Evolutionary conservation across 2,113 vertebrate genomes (phyloP).

Genomic region (Cygnus buccinator): DNA sequence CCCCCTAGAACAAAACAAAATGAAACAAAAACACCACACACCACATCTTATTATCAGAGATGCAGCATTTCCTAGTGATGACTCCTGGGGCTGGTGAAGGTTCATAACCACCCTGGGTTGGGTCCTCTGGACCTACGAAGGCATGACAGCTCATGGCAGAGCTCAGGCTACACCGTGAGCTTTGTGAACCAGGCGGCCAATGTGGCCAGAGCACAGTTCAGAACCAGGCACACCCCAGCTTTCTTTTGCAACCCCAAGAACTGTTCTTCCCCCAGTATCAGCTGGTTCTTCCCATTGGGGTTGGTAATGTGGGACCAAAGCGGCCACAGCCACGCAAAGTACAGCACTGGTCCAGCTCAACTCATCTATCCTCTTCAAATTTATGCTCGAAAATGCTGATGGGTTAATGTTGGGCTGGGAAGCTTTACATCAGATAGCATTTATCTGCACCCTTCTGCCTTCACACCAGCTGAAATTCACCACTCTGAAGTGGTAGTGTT

Average conservation of each 20-base stretch:
- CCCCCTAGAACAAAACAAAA: neutral
- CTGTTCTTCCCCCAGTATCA: neutral
- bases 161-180: neutral
- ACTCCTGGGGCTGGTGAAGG: rapidly evolving
- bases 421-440: neutral
- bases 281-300: neutral
- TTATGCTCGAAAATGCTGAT: neutral
- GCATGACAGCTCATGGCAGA: neutral
- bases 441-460: neutral
- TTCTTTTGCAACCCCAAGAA: neutral
- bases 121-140: neutral
- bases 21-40: neutral
- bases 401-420: neutral
- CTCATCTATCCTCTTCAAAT: neutral
- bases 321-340: neutral
- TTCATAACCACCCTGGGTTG: neutral
- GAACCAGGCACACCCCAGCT: neutral
- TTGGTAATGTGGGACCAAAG: neutral
- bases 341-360: neutral
- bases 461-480: neutral
- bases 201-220: neutral
- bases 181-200: neutral
- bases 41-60: neutral
- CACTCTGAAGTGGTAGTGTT: neutral
- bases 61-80: neutral